Evolutionary conservation across 1,140 invertebrate genomes (phyloP).

Genomic region (Brachionus koreanus): DNA sequence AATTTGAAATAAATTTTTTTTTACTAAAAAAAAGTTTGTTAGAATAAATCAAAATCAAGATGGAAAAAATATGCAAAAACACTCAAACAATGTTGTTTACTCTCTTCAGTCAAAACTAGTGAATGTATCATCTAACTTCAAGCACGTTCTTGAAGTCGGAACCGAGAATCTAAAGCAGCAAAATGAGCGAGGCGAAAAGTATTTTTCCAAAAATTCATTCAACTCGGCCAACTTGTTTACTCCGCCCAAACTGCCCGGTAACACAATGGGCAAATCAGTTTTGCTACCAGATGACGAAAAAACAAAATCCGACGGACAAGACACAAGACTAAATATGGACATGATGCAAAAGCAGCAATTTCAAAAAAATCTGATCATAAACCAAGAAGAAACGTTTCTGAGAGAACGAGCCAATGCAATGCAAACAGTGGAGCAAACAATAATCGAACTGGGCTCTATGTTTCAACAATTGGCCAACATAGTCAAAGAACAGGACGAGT

Average conservation of each 20-base stretch:
- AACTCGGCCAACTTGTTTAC: not conserved
- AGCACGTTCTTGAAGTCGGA: conserved; percentile 81
- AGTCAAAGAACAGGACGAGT: conserved; percentile 99
- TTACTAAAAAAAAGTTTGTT: conserved; percentile 56
- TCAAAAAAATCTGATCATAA: conserved; percentile 14
- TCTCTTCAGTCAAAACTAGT: conserved; percentile 86
- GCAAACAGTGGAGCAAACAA: conserved; percentile 98
- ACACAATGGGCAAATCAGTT: conserved; percentile 39
- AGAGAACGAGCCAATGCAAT: conserved; percentile 90
- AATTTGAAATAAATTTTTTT: not conserved
- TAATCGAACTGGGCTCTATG: conserved; percentile 96
- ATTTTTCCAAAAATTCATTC: conserved; percentile 39
- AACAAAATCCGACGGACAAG: conserved; percentile 45
- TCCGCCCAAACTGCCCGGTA: conserved; percentile 33
- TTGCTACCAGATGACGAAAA: conserved; percentile 27
- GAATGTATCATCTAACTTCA: conserved; percentile 92
- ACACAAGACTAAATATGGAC: conserved; percentile 20
- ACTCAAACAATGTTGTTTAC: conserved; percentile 85
- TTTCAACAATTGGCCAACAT: conserved; percentile 95
- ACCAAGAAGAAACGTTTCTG: conserved; percentile 71
- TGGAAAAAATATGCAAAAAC: conserved; percentile 79
- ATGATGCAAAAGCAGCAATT: conserved; percentile 12
- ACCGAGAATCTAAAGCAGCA: conserved; percentile 61
- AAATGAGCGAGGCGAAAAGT: conserved; percentile 29
- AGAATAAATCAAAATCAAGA: conserved; percentile 58